These are phyloP conservation scores for Bubo scandiacus DNA, from an alignment of 2,113 vertebrate species.

Conservation along the genomic window DNA sequence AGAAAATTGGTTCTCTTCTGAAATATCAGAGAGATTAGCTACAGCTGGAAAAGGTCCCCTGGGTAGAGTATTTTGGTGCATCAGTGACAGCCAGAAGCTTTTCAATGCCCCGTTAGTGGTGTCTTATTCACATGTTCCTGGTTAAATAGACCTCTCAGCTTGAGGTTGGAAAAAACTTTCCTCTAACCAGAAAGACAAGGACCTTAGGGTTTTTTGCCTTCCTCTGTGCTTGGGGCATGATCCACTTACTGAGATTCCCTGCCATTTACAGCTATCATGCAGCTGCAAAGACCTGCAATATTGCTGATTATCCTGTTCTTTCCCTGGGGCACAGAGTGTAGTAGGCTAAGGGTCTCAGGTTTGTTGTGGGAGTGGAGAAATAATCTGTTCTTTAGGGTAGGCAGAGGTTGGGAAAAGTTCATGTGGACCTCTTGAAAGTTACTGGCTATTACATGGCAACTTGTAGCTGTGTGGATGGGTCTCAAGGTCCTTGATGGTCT, in stretches of 20 bases:
- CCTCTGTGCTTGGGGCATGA: background rate
- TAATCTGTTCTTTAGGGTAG: background rate
- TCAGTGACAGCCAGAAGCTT: background rate
- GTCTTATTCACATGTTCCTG: background rate
- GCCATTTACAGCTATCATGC: background rate
- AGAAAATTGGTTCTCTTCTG: constrained; percentile 12
- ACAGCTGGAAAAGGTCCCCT: background rate
- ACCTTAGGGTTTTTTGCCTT: background rate
- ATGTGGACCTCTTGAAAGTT: background rate
- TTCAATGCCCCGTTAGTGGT: background rate
- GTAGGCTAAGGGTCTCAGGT: background rate
- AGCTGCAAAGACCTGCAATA: background rate
- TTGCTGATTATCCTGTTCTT: background rate
- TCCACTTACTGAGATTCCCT: background rate
- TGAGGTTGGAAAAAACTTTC: background rate
- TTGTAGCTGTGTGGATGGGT: rapidly evolving
- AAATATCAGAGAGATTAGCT: background rate
- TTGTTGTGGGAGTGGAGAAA: background rate
- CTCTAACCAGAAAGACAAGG: background rate
- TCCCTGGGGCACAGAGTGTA: background rate
- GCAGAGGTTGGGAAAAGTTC: background rate
- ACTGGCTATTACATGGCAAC: background rate
- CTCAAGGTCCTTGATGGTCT: background rate
- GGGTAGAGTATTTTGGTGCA: background rate
- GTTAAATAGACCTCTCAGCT: background rate